phyloP scores from a whole-genome alignment of 2,113 vertebrate species.

The Parus major region DNA sequence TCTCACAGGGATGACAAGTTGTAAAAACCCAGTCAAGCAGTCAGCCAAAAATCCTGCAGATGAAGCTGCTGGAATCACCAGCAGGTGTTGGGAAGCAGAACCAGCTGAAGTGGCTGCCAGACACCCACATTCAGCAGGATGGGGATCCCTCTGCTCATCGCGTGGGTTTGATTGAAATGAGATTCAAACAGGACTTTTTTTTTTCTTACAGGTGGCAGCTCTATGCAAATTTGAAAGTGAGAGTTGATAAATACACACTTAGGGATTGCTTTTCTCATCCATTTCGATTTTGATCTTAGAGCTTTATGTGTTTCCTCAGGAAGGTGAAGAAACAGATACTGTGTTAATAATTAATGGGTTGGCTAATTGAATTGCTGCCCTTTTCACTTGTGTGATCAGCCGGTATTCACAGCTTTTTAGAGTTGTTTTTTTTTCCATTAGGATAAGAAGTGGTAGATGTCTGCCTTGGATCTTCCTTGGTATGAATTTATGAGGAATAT shows the following conservation, averaged over 20 bases:
- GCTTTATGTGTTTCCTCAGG: background rate
- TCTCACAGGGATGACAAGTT: background rate
- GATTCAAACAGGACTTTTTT: background rate
- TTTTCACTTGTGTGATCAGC: background rate
- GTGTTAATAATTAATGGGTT: background rate
- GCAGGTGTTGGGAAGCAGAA: background rate
- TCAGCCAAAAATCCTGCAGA: background rate
- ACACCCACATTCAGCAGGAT: background rate
- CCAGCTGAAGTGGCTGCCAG: background rate
- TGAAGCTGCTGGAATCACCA: background rate
- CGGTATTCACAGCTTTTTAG: background rate
- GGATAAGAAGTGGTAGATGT: background rate
- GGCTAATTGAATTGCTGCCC: background rate
- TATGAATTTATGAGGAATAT: background rate
- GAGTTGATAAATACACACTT: background rate
- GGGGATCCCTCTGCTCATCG: background rate
- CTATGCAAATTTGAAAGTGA: background rate
- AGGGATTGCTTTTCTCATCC: background rate
- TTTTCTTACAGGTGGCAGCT: background rate
- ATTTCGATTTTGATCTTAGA: background rate
- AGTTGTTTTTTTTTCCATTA: background rate
- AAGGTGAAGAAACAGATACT: background rate
- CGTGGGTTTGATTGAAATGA: background rate
- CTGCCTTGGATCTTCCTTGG: background rate
- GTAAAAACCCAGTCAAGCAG: background rate